These are phyloP conservation scores for Miniopterus natalensis DNA, from an alignment of 2,113 vertebrate genomes.

Conservation along the genomic window DNA sequence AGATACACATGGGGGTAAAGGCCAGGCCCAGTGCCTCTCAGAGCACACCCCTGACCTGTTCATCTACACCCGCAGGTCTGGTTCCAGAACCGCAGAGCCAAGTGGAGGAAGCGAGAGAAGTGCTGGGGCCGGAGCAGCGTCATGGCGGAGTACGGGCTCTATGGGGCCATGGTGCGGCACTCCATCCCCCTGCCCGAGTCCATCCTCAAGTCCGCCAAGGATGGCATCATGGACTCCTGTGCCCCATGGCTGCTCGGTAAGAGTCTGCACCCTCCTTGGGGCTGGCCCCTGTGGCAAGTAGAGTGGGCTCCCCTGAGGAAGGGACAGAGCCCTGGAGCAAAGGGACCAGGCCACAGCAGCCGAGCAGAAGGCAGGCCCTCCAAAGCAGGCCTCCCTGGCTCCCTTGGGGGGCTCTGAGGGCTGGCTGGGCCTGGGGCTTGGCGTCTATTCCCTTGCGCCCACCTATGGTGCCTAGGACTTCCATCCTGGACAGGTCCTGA, in stretches of 20 bases:
- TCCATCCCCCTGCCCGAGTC: constrained; percentile 99
- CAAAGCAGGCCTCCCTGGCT: background rate
- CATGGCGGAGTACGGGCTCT: constrained; percentile 98
- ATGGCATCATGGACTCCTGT: constrained; percentile 99
- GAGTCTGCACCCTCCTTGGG: constrained; percentile 72
- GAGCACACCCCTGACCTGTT: background rate
- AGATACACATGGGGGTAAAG: rapidly evolving
- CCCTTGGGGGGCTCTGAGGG: background rate
- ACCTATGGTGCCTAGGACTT: background rate
- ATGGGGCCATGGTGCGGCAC: constrained; percentile 99
- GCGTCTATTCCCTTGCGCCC: background rate
- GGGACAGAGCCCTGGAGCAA: background rate
- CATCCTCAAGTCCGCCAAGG: constrained; percentile 99
- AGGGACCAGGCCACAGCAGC: background rate
- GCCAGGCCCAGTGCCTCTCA: background rate
- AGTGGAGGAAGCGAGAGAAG: constrained; percentile 99
- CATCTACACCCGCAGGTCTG: constrained; percentile 91
- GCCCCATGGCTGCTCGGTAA: constrained; percentile 99
- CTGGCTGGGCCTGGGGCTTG: background rate
- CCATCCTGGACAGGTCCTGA: background rate
- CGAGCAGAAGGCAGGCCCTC: background rate
- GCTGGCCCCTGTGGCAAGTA: constrained; percentile 2
- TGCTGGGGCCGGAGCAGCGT: constrained; percentile 99
- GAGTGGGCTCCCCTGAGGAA: background rate
- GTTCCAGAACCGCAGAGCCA: constrained; percentile 99